A percentile compares a stretch with the other conserved stretches of the same genome.
Conservation (phyloP, 64 coral and sea anemone species). For the Cladopsammia gracilis region DNA sequence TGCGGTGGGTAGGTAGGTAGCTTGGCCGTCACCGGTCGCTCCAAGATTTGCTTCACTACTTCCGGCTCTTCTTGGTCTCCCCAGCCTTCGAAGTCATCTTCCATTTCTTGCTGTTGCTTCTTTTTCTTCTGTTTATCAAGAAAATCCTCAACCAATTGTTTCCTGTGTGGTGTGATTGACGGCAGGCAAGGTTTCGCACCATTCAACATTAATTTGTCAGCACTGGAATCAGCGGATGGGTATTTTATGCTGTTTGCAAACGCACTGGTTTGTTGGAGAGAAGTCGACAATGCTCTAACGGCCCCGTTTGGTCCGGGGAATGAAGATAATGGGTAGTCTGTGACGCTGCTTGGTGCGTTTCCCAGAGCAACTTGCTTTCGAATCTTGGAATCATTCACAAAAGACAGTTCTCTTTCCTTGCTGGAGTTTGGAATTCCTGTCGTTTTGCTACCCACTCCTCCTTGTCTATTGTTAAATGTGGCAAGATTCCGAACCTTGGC, state of each 20-base stretch:
- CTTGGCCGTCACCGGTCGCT: neutral
- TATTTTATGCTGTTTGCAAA: neutral
- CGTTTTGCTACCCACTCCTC: too few species aligned
- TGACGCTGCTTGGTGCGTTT: neutral
- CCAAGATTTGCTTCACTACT: neutral
- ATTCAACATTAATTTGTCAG: neutral
- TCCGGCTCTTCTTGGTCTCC: neutral
- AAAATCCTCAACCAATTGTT: slow-evolving; percentile 6
- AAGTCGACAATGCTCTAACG: neutral
- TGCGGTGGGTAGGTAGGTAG: neutral
- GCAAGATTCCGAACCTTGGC: too few species aligned
- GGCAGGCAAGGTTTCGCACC: slow-evolving; percentile 10
- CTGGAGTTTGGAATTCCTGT: neutral
- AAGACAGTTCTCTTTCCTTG: neutral
- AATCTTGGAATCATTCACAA: too few species aligned
- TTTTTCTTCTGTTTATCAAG: neutral
- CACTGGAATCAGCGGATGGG: neutral
- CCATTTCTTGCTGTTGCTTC: neutral
- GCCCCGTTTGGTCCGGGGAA: neutral
- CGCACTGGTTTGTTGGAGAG: neutral
- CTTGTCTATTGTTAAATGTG: too few species aligned
- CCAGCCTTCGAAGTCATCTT: slow-evolving; percentile 9
- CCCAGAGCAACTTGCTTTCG: neutral
- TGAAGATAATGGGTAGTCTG: neutral
- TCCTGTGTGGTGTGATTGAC: neutral